These are phyloP conservation scores for Todus mexicanus DNA, from an alignment of 2,797 vertebrate genomes.

Conservation along the genomic window DNA sequence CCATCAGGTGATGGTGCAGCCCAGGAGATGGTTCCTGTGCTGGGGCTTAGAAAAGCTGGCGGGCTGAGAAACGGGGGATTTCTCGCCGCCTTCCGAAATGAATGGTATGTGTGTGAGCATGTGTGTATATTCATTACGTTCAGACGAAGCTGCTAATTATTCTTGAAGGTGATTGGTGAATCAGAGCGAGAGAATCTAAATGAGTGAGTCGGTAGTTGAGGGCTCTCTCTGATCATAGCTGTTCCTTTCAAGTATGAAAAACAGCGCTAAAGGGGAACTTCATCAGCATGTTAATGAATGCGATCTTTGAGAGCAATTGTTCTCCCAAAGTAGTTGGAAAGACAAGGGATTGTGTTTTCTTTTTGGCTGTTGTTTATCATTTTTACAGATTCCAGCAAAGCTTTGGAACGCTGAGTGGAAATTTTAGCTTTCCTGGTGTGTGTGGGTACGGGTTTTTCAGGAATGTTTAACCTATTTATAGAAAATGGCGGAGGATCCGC, in stretches of 20 bases:
- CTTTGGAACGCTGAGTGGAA: background rate
- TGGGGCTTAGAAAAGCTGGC: background rate
- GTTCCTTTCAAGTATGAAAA: slow-evolving; percentile 68
- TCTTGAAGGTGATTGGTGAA: slow-evolving; percentile 71
- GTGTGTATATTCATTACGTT: slow-evolving; percentile 59
- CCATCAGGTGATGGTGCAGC: background rate
- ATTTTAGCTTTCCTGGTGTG: background rate
- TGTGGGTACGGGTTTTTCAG: background rate
- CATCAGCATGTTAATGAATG: slow-evolving; percentile 70
- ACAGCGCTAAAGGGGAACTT: slow-evolving; percentile 66
- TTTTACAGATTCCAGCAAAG: slow-evolving; percentile 34
- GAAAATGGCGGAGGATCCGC: background rate
- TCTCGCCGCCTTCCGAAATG: background rate
- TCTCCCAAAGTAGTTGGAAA: slow-evolving; percentile 58
- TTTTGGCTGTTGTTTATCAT: slow-evolving; percentile 45
- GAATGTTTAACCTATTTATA: background rate
- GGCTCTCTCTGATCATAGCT: slow-evolving; percentile 67
- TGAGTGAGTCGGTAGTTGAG: slow-evolving; percentile 63
- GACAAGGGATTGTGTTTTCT: slow-evolving; percentile 53
- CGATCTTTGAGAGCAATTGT: slow-evolving; percentile 65
- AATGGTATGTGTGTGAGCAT: slow-evolving; percentile 18
- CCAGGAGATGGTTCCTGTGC: background rate
- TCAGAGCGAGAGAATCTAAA: slow-evolving; percentile 64
- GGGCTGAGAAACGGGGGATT: background rate
- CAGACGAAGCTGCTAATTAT: slow-evolving; percentile 64